Evolutionary conservation across 2,113 vertebrate species (phyloP), one percentile per base, ranked within the genome.

Genomic region (Spilogale gracilis): DNA sequence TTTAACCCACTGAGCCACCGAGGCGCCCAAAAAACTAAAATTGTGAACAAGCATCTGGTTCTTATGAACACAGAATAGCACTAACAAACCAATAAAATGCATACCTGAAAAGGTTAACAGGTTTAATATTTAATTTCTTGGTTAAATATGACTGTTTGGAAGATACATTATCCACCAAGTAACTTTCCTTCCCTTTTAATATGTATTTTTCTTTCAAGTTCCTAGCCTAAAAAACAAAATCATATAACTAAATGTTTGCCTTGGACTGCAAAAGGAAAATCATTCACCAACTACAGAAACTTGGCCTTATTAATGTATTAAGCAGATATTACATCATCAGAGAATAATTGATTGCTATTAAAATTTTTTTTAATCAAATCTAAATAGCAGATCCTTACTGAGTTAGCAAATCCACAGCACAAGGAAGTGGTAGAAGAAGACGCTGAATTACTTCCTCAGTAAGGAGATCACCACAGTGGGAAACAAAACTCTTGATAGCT

Each of bases 401-500:
- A 96, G 98, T 99, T 95, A 99, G 98, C 93, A 99, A 99, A 85
- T 99, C 98, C 93, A 99, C 98, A 69, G 99, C 99, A 94, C 99
- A 99, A 94, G 99, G 98, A 92, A 99, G 95, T 18, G 99, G 99
- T 73, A 99, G 99, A 97, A 99, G 99, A 63, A 99, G 98, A n/a
- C 97, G 99, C 86, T 98, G 98, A 97, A 99, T 98, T 95, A 99
- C 98, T 98, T 99, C 99, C 95, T 99, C 99, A 1, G 99, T 99
- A 94, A 99, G 98, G 17, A 99, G 99, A 95, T 99, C 99, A 81
- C 98, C 98, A 97, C 99, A 99, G 98, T 99, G 98, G 21, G 98
- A 98, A 97, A 99, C 98, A 97, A 99, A 99, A 97, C 99, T 99
- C 98, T 98, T 99, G 97, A 99, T 97, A 76, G 99, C 99, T 99